A percentile compares a stretch with the other conserved stretches of the same genome.
Conservation (phyloP, 2,113 vertebrate genomes). For the Calypte anna region DNA sequence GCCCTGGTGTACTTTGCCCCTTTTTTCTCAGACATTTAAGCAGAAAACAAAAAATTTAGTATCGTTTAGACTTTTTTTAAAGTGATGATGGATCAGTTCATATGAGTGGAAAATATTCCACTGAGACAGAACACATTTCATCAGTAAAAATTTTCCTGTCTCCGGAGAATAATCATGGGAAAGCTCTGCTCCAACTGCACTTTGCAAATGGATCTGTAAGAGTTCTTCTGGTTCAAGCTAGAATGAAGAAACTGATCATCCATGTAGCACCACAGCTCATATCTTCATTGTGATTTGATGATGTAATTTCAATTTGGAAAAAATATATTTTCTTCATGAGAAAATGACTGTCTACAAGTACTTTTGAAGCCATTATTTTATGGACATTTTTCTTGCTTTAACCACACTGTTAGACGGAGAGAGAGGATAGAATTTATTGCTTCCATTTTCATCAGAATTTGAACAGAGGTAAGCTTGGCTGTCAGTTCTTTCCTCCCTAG, state of each 20-base stretch:
- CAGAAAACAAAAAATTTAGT: neutral
- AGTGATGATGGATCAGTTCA: neutral
- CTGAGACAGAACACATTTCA: neutral
- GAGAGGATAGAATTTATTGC: neutral
- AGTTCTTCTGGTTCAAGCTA: neutral
- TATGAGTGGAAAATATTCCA: neutral
- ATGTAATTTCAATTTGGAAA: conserved; percentile 17
- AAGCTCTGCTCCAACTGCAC: neutral
- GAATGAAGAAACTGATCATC: neutral
- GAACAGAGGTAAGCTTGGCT: neutral
- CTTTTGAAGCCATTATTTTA: neutral
- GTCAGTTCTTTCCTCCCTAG: neutral
- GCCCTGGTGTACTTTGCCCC: neutral
- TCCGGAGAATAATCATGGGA: neutral
- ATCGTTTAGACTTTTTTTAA: neutral
- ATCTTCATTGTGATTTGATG: neutral
- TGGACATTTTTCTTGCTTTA: neutral
- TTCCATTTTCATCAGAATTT: neutral
- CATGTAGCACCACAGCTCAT: neutral
- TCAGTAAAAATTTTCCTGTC: neutral
- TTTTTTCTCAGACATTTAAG: neutral
- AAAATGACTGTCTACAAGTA: conserved; percentile 10
- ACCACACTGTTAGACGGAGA: neutral
- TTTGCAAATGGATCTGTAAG: neutral
- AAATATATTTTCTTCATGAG: conserved; percentile 3